phyloP scores from a whole-genome alignment of 2,888 invertebrate genomes.

The Cremastinae sp. region DNA sequence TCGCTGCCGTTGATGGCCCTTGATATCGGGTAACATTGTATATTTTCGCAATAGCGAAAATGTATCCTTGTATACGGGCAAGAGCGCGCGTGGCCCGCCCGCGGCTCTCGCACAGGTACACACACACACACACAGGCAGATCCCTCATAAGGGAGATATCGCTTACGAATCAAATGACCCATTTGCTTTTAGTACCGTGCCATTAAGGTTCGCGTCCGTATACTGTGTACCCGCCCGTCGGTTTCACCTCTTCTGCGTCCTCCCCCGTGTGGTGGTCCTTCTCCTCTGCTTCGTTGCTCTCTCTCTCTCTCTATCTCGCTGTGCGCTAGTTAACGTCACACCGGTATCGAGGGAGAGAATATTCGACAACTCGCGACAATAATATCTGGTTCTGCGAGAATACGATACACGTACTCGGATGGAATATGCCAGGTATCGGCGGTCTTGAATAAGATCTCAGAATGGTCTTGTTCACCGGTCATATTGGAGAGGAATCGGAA shows the following conservation, averaged over 20 bases:
- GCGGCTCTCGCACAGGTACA: constrained; percentile 65
- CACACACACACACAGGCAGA: constrained; percentile 61
- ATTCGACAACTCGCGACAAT: constrained; percentile 61
- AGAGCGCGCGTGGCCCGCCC: constrained; percentile 62
- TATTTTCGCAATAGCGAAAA: constrained; percentile 73
- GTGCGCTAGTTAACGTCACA: constrained; percentile 54
- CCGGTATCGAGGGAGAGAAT: constrained; percentile 52
- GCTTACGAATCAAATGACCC: constrained; percentile 80
- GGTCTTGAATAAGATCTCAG: constrained; percentile 49
- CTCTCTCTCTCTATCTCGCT: constrained; percentile 21
- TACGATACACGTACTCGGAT: constrained; percentile 23
- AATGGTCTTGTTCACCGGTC: constrained; percentile 47
- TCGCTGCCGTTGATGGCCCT: constrained; percentile 68
- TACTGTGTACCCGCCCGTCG: constrained; percentile 72
- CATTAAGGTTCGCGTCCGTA: constrained; percentile 77
- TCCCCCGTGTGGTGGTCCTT: constrained; percentile 21
- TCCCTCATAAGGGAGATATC: constrained; percentile 79
- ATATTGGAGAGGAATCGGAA: constrained; percentile 16
- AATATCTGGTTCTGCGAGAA: constrained; percentile 55
- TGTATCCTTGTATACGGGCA: constrained; percentile 57
- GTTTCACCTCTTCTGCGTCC: constrained; percentile 45
- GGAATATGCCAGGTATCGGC: constrained; percentile 35
- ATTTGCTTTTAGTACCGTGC: constrained; percentile 78
- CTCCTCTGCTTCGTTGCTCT: constrained; percentile 23
- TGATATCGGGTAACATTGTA: constrained; percentile 74